Evolutionary conservation across 2,113 vertebrate species (phyloP).

Genomic region (Neolamprologus fasciatus): DNA sequence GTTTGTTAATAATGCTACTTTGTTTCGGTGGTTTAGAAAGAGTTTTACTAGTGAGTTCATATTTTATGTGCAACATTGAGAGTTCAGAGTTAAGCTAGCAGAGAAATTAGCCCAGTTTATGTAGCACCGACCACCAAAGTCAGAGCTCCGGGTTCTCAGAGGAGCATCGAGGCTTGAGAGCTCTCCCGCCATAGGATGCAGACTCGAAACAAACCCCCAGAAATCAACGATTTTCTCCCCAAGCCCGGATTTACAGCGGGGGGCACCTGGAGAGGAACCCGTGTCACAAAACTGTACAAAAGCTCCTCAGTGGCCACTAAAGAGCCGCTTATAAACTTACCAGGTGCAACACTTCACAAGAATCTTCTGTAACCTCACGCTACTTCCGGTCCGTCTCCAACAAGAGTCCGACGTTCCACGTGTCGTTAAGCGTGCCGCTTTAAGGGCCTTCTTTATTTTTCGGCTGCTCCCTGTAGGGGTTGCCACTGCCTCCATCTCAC

Average conservation of each 20-base stretch:
- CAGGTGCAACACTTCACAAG: background rate
- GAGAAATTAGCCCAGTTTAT: background rate
- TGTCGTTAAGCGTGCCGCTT: background rate
- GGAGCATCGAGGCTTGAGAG: background rate
- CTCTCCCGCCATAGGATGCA: conserved; percentile 12
- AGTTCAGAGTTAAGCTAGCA: background rate
- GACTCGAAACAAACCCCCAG: background rate
- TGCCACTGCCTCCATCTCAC: background rate
- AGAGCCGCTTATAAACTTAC: background rate
- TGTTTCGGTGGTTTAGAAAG: background rate
- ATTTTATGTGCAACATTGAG: background rate
- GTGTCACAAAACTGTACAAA: background rate
- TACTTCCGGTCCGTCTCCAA: conserved; percentile 53
- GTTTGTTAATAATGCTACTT: background rate
- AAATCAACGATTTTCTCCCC: accelerated
- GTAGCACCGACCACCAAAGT: background rate
- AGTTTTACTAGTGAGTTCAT: background rate
- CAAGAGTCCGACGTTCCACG: background rate
- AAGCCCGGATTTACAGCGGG: accelerated
- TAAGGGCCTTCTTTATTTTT: background rate
- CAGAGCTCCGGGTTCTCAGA: background rate
- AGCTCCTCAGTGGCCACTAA: background rate
- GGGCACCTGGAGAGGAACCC: accelerated
- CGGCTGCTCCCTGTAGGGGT: background rate
- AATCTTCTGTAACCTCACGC: conserved; percentile 34